A percentile compares a stretch with the other conserved stretches of the same genome.
These are phyloP conservation scores for Hydraecia micacea DNA, from an alignment of 2,888 invertebrate species.

Conservation along the genomic window DNA sequence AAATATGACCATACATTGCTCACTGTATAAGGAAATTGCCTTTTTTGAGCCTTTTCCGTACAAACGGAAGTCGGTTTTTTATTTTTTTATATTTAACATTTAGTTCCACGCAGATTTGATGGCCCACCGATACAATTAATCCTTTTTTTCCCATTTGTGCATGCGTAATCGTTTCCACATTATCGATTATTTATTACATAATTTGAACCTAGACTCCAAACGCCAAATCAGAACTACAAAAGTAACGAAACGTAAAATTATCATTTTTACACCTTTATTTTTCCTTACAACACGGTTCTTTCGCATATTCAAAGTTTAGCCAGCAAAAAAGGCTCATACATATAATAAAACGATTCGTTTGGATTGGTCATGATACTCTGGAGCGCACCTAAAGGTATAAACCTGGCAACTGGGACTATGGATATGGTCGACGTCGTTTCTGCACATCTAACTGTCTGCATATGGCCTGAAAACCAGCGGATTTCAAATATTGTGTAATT, in stretches of 20 bases:
- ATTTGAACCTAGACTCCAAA: background rate
- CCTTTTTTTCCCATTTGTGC: background rate
- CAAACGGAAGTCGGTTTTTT: too few species aligned
- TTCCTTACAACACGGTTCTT: conserved; percentile 38
- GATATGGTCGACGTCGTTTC: conserved; percentile 72
- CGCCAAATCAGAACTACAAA: conserved; percentile 4
- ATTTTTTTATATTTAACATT: background rate
- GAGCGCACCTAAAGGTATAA: conserved; percentile 78
- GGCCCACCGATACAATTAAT: background rate
- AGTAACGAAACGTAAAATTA: conserved; percentile 9
- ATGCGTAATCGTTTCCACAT: background rate
- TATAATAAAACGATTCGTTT: conserved; percentile 78
- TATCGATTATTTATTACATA: background rate
- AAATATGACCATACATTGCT: background rate
- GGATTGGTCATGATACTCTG: conserved; percentile 75
- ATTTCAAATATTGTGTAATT: background rate
- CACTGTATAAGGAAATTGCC: background rate
- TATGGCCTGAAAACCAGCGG: conserved; percentile 61
- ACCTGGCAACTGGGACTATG: conserved; percentile 75
- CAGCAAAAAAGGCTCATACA: conserved; percentile 65
- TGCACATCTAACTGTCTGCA: conserved; percentile 72
- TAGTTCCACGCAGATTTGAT: background rate
- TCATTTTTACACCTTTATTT: conserved; percentile 36
- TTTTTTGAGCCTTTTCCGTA: too few species aligned
- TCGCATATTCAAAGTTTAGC: conserved; percentile 57